Conservation (phyloP, 2,113 vertebrate genomes). For the Lucifuga dentata region DNA sequence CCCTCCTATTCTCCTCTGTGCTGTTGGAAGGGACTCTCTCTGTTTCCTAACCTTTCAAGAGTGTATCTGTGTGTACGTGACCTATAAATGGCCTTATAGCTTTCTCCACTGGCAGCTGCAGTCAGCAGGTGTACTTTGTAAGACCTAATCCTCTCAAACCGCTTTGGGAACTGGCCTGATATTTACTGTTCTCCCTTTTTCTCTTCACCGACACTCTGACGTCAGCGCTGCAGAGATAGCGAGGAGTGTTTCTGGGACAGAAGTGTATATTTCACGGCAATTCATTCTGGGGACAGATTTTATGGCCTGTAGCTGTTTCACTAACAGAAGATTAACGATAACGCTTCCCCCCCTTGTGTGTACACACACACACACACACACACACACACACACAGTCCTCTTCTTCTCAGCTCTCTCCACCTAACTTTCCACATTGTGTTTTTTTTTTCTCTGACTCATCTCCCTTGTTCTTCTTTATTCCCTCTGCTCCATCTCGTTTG, state of each 20-base stretch:
- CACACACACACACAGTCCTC: no score
- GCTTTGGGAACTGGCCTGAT: constrained; percentile 57
- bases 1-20: constrained; percentile 55
- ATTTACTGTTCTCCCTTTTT: constrained; percentile 58
- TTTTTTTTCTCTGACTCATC: constrained; percentile 18
- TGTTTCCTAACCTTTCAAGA: no score
- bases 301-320: constrained; percentile 42
- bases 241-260: constrained; percentile 12
- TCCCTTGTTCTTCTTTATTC: constrained; percentile 38
- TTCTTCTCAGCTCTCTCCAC: constrained; percentile 8
- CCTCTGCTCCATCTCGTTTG: constrained; percentile 15
- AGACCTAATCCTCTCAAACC: constrained; percentile 61
- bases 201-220: constrained; percentile 53
- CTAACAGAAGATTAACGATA: constrained; percentile 48
- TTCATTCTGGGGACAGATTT: constrained; percentile 43
- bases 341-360: constrained; percentile 7
- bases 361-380: no score
- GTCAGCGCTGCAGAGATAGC: constrained; percentile 54
- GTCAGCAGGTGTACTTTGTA: constrained; percentile 72
- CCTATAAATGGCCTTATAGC: constrained; percentile 43
- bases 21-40: constrained; percentile 40
- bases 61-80: constrained; percentile 28
- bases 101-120: constrained; percentile 10
- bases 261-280: constrained; percentile 43
- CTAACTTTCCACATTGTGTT: constrained; percentile 29